Conservation (phyloP, 2,888 invertebrate species). For the Cacoxenus indagator region DNA sequence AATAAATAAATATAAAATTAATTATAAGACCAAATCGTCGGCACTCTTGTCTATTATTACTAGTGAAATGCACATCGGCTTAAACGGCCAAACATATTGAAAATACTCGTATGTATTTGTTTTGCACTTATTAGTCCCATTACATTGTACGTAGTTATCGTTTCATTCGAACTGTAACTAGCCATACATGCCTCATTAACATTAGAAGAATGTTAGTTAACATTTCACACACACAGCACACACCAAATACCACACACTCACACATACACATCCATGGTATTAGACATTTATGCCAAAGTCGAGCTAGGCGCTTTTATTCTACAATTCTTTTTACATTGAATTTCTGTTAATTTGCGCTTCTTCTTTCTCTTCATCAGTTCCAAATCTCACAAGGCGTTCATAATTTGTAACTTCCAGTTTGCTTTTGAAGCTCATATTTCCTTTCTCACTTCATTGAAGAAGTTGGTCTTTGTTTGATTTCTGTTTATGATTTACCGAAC, state of each 20-base stretch:
- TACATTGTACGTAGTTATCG: too few species aligned
- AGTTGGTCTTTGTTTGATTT: neutral
- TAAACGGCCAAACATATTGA: too few species aligned
- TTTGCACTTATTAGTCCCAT: too few species aligned
- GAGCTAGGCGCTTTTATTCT: neutral
- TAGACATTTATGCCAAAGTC: neutral
- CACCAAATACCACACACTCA: conserved; percentile 2
- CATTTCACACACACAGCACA: too few species aligned
- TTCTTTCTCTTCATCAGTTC: conserved; percentile 6
- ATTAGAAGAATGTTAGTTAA: too few species aligned
- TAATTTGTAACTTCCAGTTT: conserved; percentile 19
- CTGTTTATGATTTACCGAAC: conserved; percentile 36
- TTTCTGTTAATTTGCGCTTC: conserved; percentile 19
- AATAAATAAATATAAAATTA: too few species aligned
- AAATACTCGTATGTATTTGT: too few species aligned
- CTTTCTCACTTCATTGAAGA: neutral
- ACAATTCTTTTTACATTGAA: neutral
- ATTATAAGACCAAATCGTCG: too few species aligned
- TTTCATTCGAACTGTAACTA: too few species aligned
- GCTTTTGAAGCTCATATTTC: conserved; percentile 19
- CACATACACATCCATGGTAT: conserved; percentile 1
- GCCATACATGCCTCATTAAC: too few species aligned
- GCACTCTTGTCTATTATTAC: too few species aligned
- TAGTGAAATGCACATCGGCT: too few species aligned
- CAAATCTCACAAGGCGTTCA: neutral